phyloP scores from a whole-genome alignment of 2,888 invertebrate genomes.

The Lepetodrilus schrolli region DNA sequence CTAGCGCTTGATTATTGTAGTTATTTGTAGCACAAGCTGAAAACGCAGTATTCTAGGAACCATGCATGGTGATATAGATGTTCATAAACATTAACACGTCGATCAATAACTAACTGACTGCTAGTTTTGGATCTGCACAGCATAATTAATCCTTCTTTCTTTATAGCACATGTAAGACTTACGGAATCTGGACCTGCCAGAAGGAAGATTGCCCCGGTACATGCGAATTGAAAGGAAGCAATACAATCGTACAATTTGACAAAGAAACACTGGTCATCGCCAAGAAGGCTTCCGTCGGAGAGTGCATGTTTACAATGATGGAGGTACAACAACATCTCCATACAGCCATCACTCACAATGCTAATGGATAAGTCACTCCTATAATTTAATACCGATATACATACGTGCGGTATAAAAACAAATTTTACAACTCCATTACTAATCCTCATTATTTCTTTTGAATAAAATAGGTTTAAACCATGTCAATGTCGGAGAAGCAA shows the following conservation, averaged over 20 bases:
- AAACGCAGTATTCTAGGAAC: too few relatives aligned
- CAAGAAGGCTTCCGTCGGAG: neutral
- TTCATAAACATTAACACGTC: too few relatives aligned
- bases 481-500: neutral
- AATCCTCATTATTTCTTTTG: neutral
- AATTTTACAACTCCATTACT: neutral
- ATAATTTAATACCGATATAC: too few relatives aligned
- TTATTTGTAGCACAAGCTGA: too few relatives aligned
- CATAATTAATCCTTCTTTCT: neutral
- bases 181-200: neutral
- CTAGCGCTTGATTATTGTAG: too few relatives aligned
- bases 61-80: too few relatives aligned
- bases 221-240: neutral
- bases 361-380: too few relatives aligned
- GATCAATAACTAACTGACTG: too few relatives aligned
- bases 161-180: neutral
- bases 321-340: neutral
- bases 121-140: too few relatives aligned
- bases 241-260: neutral
- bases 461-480: neutral
- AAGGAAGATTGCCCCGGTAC: neutral
- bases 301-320: neutral
- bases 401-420: too few relatives aligned
- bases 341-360: too few relatives aligned
- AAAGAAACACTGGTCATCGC: neutral